Base-by-base conservation (phyloP, 2,113 vertebrate species). In the Formicarius rufipectus region DNA sequence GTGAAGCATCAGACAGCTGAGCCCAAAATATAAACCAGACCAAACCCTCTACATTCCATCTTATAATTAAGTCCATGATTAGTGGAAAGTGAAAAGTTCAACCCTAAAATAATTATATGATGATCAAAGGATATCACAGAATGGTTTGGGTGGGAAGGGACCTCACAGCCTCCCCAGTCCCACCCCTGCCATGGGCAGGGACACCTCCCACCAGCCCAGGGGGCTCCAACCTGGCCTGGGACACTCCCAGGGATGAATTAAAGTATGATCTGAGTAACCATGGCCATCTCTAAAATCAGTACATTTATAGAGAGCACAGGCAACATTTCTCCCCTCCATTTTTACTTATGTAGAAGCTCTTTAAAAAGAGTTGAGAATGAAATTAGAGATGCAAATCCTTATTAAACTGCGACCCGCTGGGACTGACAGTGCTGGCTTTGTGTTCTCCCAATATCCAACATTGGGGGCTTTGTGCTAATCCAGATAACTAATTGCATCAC, bases 221-320 rank as follows among this genome's bases (percentile, higher is more conserved):
- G 0, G 12, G 42, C 42, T 37, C 44, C 75, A 28, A 22, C 27
- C 59, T 7, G 49, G 17, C 52, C 76, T 27, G 1, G 52, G 44
- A 3, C 52, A 16, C 37, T 59, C 1, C 50, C 69, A 45, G 33
- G 60, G 52, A 1, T 35, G 52, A 47, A 7, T 4, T 22, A 11
- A 5, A 22, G 72, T 3, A 9, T 13, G 30, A 9, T 1, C 22
- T 35, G 14, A 22, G 30, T 16, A 21, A 0, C 39, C 25, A 15
- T 0, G 2, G 6, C 13, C 69, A 13, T 19, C 49, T 23, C 31
- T 28, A 16, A 17, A 30, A 6, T 1, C 28, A 10, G 7, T 1
- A 3, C 1, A 1, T 30, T 33, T 4, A 14, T 5, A 6, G 1
- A 9, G 33, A 78, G 63, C 35, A 6, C 0, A 3, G 40, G 22